Percentiles rank a stretch among this genome's conserved stretches.
Evolutionary conservation across 2,113 vertebrate species (phyloP).

Genomic region (Galeopterus variegatus): DNA sequence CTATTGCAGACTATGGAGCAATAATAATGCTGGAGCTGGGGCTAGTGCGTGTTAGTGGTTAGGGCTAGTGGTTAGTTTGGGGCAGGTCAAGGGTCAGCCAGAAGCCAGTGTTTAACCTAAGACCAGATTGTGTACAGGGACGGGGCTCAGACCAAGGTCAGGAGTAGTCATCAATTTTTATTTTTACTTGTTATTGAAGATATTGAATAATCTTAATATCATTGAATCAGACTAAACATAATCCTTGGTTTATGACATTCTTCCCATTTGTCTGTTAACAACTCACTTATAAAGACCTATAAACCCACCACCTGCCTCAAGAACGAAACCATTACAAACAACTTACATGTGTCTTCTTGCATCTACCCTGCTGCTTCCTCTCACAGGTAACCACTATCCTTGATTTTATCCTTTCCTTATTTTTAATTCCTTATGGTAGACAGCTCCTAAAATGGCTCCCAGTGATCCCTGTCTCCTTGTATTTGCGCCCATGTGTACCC

Average conservation of each 20-base stretch:
- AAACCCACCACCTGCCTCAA: neutral
- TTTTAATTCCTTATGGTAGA: neutral
- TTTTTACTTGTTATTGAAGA: conserved; percentile 12
- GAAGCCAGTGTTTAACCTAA: neutral
- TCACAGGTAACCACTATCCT: neutral
- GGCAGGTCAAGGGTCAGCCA: neutral
- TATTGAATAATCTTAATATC: neutral
- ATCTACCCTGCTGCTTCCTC: neutral
- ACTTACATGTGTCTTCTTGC: neutral
- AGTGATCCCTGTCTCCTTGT: neutral
- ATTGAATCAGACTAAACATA: neutral
- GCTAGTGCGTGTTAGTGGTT: neutral
- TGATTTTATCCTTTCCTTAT: neutral
- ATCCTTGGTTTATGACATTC: conserved; percentile 5
- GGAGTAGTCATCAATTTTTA: neutral
- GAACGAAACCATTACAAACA: conserved; percentile 11
- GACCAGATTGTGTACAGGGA: neutral
- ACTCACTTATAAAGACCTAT: conserved; percentile 5
- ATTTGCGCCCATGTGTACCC: neutral
- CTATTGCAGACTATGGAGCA: neutral
- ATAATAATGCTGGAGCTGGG: neutral
- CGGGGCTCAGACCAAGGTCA: conserved; percentile 4
- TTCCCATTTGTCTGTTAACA: neutral
- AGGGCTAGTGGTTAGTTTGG: neutral
- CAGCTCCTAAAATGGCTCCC: neutral